Base-by-base conservation (phyloP, 2,113 vertebrate genomes). In the rat (Rattus norvegicus) region DNA sequence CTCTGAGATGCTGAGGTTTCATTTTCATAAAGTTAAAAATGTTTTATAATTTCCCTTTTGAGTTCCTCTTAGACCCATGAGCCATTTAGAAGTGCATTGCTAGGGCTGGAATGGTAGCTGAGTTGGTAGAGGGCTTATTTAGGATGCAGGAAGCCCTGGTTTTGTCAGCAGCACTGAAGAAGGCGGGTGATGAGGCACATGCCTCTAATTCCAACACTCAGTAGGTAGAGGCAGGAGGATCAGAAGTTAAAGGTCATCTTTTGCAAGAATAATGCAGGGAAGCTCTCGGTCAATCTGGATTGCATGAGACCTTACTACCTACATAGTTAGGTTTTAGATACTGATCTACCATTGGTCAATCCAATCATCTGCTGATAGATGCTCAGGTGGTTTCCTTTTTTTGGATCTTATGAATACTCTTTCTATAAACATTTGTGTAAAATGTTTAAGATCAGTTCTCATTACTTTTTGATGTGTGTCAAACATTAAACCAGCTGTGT, bases 1-100 rank as follows among this genome's bases (percentile, higher is more conserved):
- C 79, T 88, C 88, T 65, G 56, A 67, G 47, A 79, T 75, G 36
- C 52, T 92, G 63, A 59, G 26, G 67, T 80, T 95, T 91, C 63
- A 63, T 70, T 81, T 79, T 73, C 43, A 92, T 30, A 81, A 36
- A 83, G 47, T 36, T 83, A 75, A 69, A 88, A 92, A 56, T 92
- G n/a, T 72, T 88, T 63, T 81, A 54, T 83, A 49, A 89, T 84
- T 76, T 84, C 22, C 67, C 11, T 80, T 83, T 69, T 88, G 84
- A 76, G 28, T 73, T 92, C 7, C 24, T 76, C 67, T 75, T 83
- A 65, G 56, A 67, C n/a, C n/a, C 16, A 30, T 2, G 22, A 9
- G 1, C 33, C 49, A 83, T 83, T 81, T 52, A 76, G 14, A 92
- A 88, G 36, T 75, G 2, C 24, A 14, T 14, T 85, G 47, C 33